Evolutionary conservation across 2,113 vertebrate species (phyloP).

Genomic region (Piprites chloris): DNA sequence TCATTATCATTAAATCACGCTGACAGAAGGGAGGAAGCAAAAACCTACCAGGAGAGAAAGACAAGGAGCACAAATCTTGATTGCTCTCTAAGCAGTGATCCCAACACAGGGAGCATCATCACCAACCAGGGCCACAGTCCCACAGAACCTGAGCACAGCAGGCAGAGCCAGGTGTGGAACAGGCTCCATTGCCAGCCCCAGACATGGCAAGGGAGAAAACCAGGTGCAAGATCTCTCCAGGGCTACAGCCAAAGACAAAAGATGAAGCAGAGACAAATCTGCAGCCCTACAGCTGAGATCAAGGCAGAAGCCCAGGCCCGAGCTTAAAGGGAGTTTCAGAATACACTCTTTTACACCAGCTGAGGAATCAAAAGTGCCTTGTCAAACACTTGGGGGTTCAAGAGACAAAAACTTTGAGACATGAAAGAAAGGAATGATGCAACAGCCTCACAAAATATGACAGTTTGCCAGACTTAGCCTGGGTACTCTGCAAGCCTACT

Average conservation of each 20-base stretch:
- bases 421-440: neutral
- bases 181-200: neutral
- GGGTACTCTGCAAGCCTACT: neutral
- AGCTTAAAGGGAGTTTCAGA: neutral
- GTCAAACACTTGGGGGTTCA: neutral
- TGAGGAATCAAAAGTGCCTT: neutral
- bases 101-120: neutral
- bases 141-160: neutral
- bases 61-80: neutral
- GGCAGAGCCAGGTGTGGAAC: neutral
- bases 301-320: neutral
- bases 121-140: neutral
- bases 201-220: fast-evolving
- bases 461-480: neutral
- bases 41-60: neutral
- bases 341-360: neutral
- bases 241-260: neutral
- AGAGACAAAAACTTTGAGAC: neutral
- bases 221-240: fast-evolving
- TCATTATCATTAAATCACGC: neutral
- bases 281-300: neutral
- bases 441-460: neutral
- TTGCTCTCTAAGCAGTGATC: neutral
- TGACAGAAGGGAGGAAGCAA: neutral
- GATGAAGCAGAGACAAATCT: neutral